Conservation (phyloP, 1,140 invertebrate species). For the Anagrus nilaparvatae region DNA sequence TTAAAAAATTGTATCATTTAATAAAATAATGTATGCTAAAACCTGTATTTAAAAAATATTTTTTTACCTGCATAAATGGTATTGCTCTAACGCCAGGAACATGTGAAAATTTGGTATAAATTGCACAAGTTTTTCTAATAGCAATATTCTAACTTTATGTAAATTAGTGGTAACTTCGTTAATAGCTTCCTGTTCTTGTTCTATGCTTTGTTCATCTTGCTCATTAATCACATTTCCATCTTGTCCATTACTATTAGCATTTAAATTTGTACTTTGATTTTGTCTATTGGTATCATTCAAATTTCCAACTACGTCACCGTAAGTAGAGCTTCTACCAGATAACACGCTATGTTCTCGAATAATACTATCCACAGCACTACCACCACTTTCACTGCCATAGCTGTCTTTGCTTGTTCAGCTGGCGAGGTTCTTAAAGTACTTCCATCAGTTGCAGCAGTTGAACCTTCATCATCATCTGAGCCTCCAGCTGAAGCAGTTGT, state of each 20-base stretch:
- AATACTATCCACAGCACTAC: constrained; percentile 82
- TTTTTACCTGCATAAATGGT: constrained; percentile 73
- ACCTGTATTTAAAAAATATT: constrained; percentile 22
- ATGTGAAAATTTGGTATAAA: constrained; percentile 51
- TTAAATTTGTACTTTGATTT: constrained; percentile 1
- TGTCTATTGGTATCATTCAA: no score
- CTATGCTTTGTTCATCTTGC: constrained; percentile 22
- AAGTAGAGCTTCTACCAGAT: constrained; percentile 82
- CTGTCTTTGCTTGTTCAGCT: constrained; percentile 77
- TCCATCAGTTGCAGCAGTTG: constrained; percentile 84
- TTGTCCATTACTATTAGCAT: constrained; percentile 25
- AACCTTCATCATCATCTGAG: constrained; percentile 92
- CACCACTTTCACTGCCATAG: constrained; percentile 74
- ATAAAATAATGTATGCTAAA: no score
- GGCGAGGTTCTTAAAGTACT: constrained; percentile 84
- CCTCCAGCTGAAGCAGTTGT: constrained; percentile 74
- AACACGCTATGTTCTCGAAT: constrained; percentile 72
- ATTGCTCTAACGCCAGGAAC: constrained; percentile 74
- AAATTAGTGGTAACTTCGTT: constrained; percentile 36
- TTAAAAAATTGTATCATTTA: constrained; percentile 36
- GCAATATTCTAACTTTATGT: constrained; percentile 44
- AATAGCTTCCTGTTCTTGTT: constrained; percentile 31
- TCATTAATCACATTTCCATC: constrained; percentile 31
- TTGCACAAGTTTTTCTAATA: constrained; percentile 51
- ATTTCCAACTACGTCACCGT: constrained; percentile 62